Evolutionary conservation across 2,888 invertebrate genomes (phyloP).

Genomic region (Luperina testacea): DNA sequence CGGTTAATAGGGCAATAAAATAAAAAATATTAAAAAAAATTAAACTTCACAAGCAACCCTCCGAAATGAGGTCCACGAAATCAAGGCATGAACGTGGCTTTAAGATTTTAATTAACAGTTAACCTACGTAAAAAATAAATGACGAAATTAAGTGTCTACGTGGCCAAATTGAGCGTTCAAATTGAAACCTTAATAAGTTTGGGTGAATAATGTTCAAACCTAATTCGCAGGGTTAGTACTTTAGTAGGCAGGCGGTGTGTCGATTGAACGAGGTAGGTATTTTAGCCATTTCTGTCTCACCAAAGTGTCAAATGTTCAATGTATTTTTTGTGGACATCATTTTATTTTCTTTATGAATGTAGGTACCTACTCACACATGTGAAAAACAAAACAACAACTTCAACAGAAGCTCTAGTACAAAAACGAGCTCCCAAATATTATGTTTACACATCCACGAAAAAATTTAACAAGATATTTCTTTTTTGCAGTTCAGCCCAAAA

Average conservation of each 20-base stretch:
- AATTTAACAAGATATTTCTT: constrained; percentile 42
- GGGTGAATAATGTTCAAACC: constrained; percentile 59
- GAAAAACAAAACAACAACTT: constrained; percentile 7
- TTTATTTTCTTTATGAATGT: neutral
- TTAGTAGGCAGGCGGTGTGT: constrained; percentile 9
- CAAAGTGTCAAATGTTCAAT: neutral
- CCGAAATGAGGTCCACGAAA: constrained; percentile 64
- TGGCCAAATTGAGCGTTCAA: constrained; percentile 65
- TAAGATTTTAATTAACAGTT: constrained; percentile 79
- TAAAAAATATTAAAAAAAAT: constrained; percentile 81
- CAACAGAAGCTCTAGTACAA: neutral
- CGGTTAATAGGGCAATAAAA: constrained; percentile 86
- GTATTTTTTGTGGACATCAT: neutral
- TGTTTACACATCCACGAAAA: constrained; percentile 22
- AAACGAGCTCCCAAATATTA: neutral
- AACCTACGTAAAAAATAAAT: constrained; percentile 68
- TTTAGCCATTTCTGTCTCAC: neutral
- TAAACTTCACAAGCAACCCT: constrained; percentile 70
- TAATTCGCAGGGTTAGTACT: constrained; percentile 51
- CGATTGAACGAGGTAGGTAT: neutral
- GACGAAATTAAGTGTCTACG: constrained; percentile 68
- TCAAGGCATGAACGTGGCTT: constrained; percentile 67
- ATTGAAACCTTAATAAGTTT: constrained; percentile 65
- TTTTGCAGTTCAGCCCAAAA: constrained; percentile 94
- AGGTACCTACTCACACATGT: neutral